Base-by-base conservation (phyloP, 2,888 invertebrate species). In the Colostygia pectinataria region DNA sequence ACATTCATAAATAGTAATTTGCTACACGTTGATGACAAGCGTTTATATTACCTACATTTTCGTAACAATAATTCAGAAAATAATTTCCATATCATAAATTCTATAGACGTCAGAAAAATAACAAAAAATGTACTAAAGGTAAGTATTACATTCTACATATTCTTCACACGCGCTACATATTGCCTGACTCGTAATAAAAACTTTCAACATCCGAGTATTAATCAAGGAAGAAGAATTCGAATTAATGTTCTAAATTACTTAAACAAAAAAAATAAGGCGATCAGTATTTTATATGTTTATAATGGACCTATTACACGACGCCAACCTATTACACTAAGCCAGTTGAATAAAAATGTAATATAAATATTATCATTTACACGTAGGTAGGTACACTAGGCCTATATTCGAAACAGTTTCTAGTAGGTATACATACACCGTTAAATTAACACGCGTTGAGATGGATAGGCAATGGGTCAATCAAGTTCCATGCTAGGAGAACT, bases 141-240 rank as follows among this genome's bases (percentile, higher is more conserved):
- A 41, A 27, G 12, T 51, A 36, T 28, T 31, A 5, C 27, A 40
- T 29, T 31, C 57, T 56, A 61, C 36, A 49, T 55, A 53, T 53
- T 48, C 54, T 53, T 52, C 33, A 55, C 51, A 54, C 39, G 41
- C 49, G 24, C 42, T 28, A 36, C 28, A 29, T 47, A 50, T 44
- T 53, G 50, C 50, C 54, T 50, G 48, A 49, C 41, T 43, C 39
- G 6, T 39, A 50, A 42, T 39, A 46, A 48, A 49, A 48, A 49
- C 38, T 34, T 40, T 46, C 46, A 46, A 53, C 38, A 40, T 46
- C 24, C 51, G 58, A 58, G 61, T 61, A 61, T 61, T 59, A 43
- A 52, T 50, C 47, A 53, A 58, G 45, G 46, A 31, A 32, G 33
- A 53, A 53, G 38, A 48, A 38, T n/a, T 4, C 24, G 37, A 15